Conservation (phyloP, 2,113 vertebrate species). For the Burhinus oedicnemus region DNA sequence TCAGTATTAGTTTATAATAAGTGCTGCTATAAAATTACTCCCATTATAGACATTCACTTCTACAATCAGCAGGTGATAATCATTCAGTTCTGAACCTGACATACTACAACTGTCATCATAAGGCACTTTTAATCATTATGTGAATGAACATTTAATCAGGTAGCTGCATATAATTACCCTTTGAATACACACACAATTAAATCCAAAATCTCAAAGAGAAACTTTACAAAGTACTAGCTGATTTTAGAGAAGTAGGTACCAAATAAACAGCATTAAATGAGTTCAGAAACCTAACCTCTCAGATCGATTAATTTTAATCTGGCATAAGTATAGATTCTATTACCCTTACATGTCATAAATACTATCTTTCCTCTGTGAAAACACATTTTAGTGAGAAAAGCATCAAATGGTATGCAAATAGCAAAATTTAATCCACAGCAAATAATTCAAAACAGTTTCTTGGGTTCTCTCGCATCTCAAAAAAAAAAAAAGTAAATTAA, state of each 20-base stretch:
- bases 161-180: slow-evolving; percentile 66
- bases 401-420: not conserved
- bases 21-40: slow-evolving; percentile 19
- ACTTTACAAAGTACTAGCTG: slow-evolving; percentile 37
- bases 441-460: slow-evolving; percentile 55
- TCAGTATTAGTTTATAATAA: slow-evolving; percentile 25
- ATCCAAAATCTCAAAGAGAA: slow-evolving; percentile 59
- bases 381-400: not conserved
- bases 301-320: slow-evolving; percentile 62
- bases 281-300: slow-evolving; percentile 48
- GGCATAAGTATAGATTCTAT: not conserved
- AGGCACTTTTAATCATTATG: slow-evolving; percentile 50
- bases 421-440: not conserved
- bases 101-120: slow-evolving; percentile 39
- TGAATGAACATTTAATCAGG: slow-evolving; percentile 68
- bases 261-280: slow-evolving; percentile 58
- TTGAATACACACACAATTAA: slow-evolving; percentile 59
- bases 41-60: slow-evolving; percentile 31
- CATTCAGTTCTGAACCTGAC: slow-evolving; percentile 32
- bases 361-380: not conserved
- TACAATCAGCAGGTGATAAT: slow-evolving; percentile 58
- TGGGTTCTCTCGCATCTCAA: slow-evolving; percentile 6
- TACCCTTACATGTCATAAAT: not conserved
- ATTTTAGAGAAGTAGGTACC: slow-evolving; percentile 51
- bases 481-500: not conserved